A percentile compares a stretch with the other conserved stretches of the same genome.
Conservation (phyloP, 30 jellyfish, hydroid and myxozoan genomes). For the Hydractinia echinata region DNA sequence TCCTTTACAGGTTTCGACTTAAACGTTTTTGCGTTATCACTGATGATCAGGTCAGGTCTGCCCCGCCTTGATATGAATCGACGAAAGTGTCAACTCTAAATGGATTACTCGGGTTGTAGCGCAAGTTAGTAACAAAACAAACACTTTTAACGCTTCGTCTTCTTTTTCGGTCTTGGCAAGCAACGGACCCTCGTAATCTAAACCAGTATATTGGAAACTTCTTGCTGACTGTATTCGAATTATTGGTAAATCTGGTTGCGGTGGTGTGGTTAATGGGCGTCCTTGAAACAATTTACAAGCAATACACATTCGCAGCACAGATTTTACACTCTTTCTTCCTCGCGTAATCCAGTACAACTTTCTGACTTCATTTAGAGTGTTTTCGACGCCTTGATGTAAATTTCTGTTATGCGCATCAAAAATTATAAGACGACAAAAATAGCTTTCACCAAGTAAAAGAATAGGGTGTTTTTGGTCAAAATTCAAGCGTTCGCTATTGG, state of each 20-base stretch:
- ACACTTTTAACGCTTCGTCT: conserved; percentile 28
- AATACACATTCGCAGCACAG: too few species aligned
- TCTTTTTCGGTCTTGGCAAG: not conserved
- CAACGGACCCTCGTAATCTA: conserved; percentile 32
- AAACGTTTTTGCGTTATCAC: conserved; percentile 69
- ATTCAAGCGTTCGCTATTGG: too few species aligned
- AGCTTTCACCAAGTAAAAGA: too few species aligned
- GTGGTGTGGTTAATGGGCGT: conserved; percentile 35
- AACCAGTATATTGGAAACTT: not conserved
- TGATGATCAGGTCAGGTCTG: conserved; percentile 46
- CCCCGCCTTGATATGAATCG: conserved; percentile 75
- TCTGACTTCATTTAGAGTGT: too few species aligned
- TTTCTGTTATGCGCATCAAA: too few species aligned
- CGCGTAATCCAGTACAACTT: too few species aligned
- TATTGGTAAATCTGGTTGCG: conserved; percentile 29
- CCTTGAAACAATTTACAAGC: conserved; percentile 42
- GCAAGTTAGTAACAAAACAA: conserved; percentile 38
- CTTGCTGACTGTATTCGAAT: conserved; percentile 29
- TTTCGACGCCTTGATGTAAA: too few species aligned
- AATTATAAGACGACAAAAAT: too few species aligned
- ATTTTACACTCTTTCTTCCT: too few species aligned
- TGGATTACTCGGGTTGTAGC: conserved; percentile 49
- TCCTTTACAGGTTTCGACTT: too few species aligned
- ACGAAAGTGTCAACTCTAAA: conserved; percentile 44
- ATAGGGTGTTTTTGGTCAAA: too few species aligned